Conservation (phyloP, 2,888 invertebrate genomes). For the Volucella bombylans region DNA sequence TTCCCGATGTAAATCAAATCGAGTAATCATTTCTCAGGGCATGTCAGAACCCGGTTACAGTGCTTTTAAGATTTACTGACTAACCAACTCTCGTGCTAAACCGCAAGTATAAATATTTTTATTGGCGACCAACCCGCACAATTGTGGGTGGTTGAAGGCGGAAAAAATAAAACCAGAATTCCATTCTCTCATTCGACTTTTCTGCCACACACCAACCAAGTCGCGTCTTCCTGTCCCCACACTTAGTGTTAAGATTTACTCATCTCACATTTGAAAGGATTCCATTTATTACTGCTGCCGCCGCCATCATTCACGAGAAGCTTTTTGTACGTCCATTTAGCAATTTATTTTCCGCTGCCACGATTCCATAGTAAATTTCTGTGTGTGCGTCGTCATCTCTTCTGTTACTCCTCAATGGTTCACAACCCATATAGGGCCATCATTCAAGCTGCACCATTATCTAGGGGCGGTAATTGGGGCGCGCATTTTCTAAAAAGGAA, state of each 20-base stretch:
- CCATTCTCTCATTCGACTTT: slow-evolving; percentile 28
- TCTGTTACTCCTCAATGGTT: slow-evolving; percentile 37
- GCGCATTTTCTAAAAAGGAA: slow-evolving; percentile 11
- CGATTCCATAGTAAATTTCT: slow-evolving; percentile 26
- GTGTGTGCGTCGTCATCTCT: slow-evolving; percentile 42
- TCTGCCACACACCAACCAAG: slow-evolving; percentile 16
- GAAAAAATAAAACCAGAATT: neutral
- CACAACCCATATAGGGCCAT: slow-evolving; percentile 59
- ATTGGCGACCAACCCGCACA: neutral
- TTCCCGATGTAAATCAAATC: too few relatives aligned
- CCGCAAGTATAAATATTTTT: slow-evolving; percentile 6
- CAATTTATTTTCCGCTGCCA: slow-evolving; percentile 59
- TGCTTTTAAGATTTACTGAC: too few relatives aligned
- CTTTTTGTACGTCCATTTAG: slow-evolving; percentile 65
- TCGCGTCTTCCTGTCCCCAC: slow-evolving; percentile 11
- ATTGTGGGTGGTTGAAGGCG: neutral
- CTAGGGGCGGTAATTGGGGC: slow-evolving; percentile 54
- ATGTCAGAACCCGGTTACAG: too few relatives aligned
- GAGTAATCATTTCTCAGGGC: too few relatives aligned
- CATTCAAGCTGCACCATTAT: slow-evolving; percentile 61
- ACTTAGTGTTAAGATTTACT: slow-evolving; percentile 59
- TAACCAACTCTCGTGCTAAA: neutral
- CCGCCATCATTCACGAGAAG: slow-evolving; percentile 62
- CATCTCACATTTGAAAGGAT: slow-evolving; percentile 66
- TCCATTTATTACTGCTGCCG: slow-evolving; percentile 56